These are phyloP conservation scores for Diloba caeruleocephala DNA, from an alignment of 2,888 invertebrate genomes.

Conservation along the genomic window DNA sequence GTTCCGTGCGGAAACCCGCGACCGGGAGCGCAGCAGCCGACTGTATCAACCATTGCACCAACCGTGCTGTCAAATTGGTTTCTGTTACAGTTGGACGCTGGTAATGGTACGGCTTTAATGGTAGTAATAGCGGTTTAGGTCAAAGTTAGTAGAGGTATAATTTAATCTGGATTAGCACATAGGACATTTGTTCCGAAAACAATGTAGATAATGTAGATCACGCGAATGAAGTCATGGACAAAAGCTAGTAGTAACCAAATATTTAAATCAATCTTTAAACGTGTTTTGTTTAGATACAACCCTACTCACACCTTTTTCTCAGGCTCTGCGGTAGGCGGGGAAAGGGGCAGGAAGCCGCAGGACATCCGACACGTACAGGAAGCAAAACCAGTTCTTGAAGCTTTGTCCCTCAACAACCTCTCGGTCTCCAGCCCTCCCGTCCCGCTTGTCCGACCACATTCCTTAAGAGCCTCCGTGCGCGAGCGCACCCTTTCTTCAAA, in stretches of 20 bases:
- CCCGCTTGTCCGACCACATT: conserved; percentile 81
- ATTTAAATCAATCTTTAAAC: conserved; percentile 5
- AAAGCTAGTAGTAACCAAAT: not conserved
- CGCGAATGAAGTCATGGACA: not conserved
- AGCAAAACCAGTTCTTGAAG: conserved; percentile 87
- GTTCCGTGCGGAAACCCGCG: too few species aligned
- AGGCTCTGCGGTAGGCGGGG: conserved; percentile 68
- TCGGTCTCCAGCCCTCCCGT: conserved; percentile 63
- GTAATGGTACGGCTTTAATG: too few species aligned
- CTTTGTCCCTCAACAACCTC: conserved; percentile 85
- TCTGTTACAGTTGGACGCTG: too few species aligned
- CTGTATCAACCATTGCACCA: too few species aligned
- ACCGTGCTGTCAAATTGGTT: too few species aligned
- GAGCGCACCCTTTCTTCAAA: conserved; percentile 74
- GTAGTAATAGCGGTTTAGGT: too few species aligned
- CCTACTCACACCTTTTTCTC: conserved; percentile 70
- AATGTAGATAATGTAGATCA: too few species aligned
- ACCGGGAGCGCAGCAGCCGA: too few species aligned
- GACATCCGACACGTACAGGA: conserved; percentile 90
- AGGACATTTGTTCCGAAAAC: too few species aligned
- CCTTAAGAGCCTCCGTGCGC: conserved; percentile 79
- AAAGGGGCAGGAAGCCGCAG: conserved; percentile 88
- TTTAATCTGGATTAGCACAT: too few species aligned
- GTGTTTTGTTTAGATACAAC: conserved; percentile 57
- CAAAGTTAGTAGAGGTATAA: too few species aligned